Evolutionary conservation across 2,797 vertebrate genomes (phyloP), one percentile per base, ranked within the genome.

Genomic region (Rhinoraja longicauda): DNA sequence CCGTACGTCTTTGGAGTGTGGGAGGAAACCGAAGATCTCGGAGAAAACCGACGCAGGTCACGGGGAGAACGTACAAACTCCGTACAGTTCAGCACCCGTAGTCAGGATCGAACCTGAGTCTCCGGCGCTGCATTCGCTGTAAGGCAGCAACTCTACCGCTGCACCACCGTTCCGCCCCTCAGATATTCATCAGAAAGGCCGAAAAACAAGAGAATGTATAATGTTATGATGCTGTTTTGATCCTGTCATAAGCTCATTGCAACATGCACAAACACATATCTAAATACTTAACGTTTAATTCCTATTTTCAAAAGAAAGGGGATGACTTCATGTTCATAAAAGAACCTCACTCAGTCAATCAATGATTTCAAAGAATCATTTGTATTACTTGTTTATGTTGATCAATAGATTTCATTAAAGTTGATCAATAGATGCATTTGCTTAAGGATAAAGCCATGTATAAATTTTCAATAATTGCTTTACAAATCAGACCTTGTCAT

Each of bases 371-470:
- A 97, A 97, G 97, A 96, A 97, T 97, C 96, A 97, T 96, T 94
- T 0, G 95, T 95, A 97, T 97, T 97, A 97, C 97, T 97, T 97
- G 97, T 97, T 97, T 97, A 96, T 75, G 90, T 96, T 97, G 96
- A 97, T 97, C 97, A 96, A 97, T 97, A 96, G 94, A 95, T 95
- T 96, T 96, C 96, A 96, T 96, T 97, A 96, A 96, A 96, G 95
- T 94, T 93, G 94, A 96, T 97, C 97, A 94, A 97, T 97, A 96
- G 96, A 95, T 96, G 95, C 95, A 94, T 93, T 84, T 94, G 94
- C 95, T 95, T 94, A 94, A 95, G 95, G 96, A 97, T 96, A 96
- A 97, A 96, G 96, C 96, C 96, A 96, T 96, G 96, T 96, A 96
- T 96, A 96, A 97, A 96, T 96, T 97, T 95, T 96, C 81, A 93